phyloP scores from a whole-genome alignment of 2,888 invertebrate genomes.

The Rutpela maculata region DNA sequence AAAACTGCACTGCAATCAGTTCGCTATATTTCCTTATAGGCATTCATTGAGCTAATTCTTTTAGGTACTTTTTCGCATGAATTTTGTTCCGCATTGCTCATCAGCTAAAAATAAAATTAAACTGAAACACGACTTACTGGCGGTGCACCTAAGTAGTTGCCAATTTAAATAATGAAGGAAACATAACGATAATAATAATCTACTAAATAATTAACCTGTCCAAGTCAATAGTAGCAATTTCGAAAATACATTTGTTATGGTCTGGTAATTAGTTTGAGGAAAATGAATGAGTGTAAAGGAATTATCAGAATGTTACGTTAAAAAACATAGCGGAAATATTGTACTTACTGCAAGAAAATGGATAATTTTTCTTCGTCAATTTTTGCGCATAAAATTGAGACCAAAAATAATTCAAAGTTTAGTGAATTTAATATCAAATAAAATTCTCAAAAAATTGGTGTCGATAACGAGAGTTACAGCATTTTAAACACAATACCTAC shows the following conservation, averaged over 20 bases:
- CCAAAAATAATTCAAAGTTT: too few relatives aligned
- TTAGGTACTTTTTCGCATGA: background rate
- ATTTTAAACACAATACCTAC: too few relatives aligned
- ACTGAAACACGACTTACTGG: conserved; percentile 13
- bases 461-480: too few relatives aligned
- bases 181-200: background rate
- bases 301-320: too few relatives aligned
- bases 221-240: background rate
- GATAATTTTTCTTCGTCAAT: too few relatives aligned
- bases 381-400: too few relatives aligned
- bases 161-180: background rate
- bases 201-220: background rate
- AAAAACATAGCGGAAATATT: too few relatives aligned
- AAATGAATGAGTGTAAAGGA: background rate
- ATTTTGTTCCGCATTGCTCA: conserved; percentile 26
- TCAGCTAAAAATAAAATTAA: conserved; percentile 23
- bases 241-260: background rate
- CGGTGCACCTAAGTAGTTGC: background rate
- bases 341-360: too few relatives aligned
- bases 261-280: background rate
- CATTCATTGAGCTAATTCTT: conserved; percentile 2
- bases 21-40: conserved; percentile 1
- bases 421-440: too few relatives aligned
- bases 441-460: too few relatives aligned
- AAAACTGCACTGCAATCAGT: conserved; percentile 6